Percentiles rank a stretch among this genome's conserved stretches.
Conservation (phyloP, 1,140 invertebrate genomes). For the Drosophila littoralis region DNA sequence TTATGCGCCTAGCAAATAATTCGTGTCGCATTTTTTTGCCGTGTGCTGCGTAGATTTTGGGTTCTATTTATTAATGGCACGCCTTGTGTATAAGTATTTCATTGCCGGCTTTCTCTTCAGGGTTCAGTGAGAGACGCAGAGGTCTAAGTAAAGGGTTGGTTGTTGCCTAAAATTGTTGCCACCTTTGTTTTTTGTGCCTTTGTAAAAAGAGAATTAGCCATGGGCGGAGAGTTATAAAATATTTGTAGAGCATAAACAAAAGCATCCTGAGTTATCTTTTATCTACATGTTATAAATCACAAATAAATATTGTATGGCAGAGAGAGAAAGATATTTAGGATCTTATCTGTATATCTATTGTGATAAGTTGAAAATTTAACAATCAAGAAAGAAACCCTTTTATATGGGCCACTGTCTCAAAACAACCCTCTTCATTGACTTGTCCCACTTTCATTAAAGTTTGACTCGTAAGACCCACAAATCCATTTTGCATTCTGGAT, state of each 20-base stretch:
- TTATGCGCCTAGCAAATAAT: conserved; percentile 9
- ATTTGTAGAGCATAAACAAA: background rate
- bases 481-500: conserved; percentile 39
- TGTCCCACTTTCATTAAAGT: background rate
- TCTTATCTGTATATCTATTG: too few species aligned
- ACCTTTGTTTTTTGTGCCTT: conserved; percentile 12
- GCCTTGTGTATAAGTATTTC: conserved; percentile 57
- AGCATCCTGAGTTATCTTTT: background rate
- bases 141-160: conserved; percentile 46
- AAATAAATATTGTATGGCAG: background rate
- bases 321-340: too few species aligned
- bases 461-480: conserved; percentile 36
- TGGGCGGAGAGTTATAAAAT: background rate
- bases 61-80: conserved; percentile 62
- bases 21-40: conserved; percentile 14
- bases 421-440: conserved; percentile 3
- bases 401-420: background rate
- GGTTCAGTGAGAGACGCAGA: background rate
- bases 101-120: conserved; percentile 22
- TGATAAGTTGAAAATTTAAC: background rate
- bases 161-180: conserved; percentile 50
- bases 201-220: conserved; percentile 11
- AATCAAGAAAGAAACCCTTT: background rate
- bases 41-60: conserved; percentile 40
- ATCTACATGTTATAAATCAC: conserved; percentile 1